These are phyloP conservation scores for Acanthiza pusilla DNA, from an alignment of 2,797 vertebrate species.

Conservation along the genomic window DNA sequence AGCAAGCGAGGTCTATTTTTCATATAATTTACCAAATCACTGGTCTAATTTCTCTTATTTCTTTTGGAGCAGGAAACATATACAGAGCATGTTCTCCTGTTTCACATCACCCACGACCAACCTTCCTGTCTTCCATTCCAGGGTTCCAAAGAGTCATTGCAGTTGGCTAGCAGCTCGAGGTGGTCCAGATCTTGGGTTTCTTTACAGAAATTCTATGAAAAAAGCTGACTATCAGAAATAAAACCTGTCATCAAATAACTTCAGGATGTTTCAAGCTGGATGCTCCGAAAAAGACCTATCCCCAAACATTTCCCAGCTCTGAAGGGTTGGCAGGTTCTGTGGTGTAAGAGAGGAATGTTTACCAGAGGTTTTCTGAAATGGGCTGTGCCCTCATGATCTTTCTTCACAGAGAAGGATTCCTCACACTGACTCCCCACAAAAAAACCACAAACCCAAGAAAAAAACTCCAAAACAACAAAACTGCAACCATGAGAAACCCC, in stretches of 20 bases:
- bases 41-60: constrained; percentile 70
- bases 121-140: neutral
- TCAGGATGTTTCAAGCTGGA: neutral
- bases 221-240: neutral
- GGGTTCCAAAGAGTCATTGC: neutral
- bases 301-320: neutral
- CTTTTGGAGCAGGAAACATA: constrained; percentile 46
- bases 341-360: neutral
- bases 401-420: neutral
- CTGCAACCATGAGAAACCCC: rapidly evolving
- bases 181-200: neutral
- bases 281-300: neutral
- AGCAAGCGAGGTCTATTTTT: constrained; percentile 71
- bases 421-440: neutral
- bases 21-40: constrained; percentile 74
- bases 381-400: neutral
- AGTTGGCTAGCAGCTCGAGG: neutral
- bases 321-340: neutral
- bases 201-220: neutral
- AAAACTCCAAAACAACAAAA: neutral
- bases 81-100: neutral
- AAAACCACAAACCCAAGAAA: neutral
- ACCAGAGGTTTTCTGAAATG: neutral
- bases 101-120: neutral
- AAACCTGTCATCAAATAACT: neutral